Evolutionary conservation across 2,797 vertebrate species (phyloP), one percentile per base, ranked within the genome.

Genomic region (Arctocebus calabarensis): DNA sequence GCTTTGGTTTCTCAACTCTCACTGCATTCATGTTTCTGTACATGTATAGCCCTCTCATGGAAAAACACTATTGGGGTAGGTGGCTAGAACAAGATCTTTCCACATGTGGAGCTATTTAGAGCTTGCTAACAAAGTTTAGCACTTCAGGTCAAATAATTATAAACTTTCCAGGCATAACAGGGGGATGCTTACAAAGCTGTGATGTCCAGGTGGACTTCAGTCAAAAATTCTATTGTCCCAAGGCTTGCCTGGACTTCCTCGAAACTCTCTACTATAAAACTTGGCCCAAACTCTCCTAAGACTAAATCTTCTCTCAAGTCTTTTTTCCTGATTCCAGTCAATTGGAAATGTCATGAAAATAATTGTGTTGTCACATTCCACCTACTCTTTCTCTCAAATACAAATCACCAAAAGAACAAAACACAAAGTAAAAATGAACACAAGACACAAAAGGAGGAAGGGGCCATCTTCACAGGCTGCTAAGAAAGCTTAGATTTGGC

Each of bases 311-410:
- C 88, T 64, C 88, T 88, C 25, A 22, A 45, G 6, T 37, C 73
- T 82, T 68, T 88, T 73, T 87, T 90, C 82, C 75, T 90, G 94
- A 78, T 81, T 90, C 62, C 61, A 40, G 20, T 55, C 77, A n/a
- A 59, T 2, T 79, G 64, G 74, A 97, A 94, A 96, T 96, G 94
- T 96, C 90, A 93, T 48, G 3, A 92, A 93, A 96, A 95, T 73
- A 96, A 68, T 16, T 19, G 59, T 61, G 9, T 59, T 73, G 55
- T 77, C 57, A 68, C 61, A 10, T 37, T 27, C 7, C 29, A 19
- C 55, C 37, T 87, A 81, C 62, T 87, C 84, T 81, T 43, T 9
- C n/a, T 88, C 17, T 79, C 62, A 71, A 59, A 62, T 6, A 3
- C 52, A 75, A 79, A 64, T 43, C 71, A 88, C 43, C 19, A 43